Conservation (phyloP, 1,140 invertebrate genomes). For the Calosoma granatense region DNA sequence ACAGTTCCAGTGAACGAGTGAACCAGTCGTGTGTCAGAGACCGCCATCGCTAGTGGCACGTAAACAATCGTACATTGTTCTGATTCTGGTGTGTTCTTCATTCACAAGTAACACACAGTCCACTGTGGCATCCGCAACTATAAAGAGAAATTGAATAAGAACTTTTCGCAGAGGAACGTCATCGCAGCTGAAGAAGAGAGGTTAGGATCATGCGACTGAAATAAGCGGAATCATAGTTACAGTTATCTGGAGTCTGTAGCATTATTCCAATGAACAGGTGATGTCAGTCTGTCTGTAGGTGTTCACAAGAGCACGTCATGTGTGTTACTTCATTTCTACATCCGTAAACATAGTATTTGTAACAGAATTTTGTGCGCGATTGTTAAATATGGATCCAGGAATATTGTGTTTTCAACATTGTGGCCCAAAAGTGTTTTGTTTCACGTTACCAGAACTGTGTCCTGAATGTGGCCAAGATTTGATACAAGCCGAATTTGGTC, state of each 20-base stretch:
- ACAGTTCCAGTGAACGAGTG: slow-evolving; percentile 1
- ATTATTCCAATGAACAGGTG: not conserved
- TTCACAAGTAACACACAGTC: too few relatives aligned
- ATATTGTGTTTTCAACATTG: slow-evolving; percentile 77
- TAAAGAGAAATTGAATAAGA: too few relatives aligned
- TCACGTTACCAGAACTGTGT: slow-evolving; percentile 57
- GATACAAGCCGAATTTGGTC: slow-evolving; percentile 43
- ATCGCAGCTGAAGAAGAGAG: too few relatives aligned
- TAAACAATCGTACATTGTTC: not conserved
- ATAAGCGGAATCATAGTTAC: not conserved
- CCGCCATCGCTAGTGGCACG: too few relatives aligned
- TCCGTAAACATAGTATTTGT: not conserved
- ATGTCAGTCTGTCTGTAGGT: too few relatives aligned
- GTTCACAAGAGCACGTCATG: not conserved
- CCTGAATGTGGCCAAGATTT: slow-evolving; percentile 56
- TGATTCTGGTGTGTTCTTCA: not conserved
- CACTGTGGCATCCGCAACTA: too few relatives aligned
- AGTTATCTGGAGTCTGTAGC: not conserved
- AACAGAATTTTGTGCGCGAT: not conserved
- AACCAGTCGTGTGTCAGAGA: not conserved
- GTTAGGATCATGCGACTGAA: not conserved
- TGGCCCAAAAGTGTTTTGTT: slow-evolving; percentile 66
- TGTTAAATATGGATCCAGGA: slow-evolving; percentile 49
- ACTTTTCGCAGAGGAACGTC: too few relatives aligned
- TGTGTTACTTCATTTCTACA: too few relatives aligned